phyloP scores from a whole-genome alignment of 2,797 vertebrate species.

The Sebastes flavidus region DNA sequence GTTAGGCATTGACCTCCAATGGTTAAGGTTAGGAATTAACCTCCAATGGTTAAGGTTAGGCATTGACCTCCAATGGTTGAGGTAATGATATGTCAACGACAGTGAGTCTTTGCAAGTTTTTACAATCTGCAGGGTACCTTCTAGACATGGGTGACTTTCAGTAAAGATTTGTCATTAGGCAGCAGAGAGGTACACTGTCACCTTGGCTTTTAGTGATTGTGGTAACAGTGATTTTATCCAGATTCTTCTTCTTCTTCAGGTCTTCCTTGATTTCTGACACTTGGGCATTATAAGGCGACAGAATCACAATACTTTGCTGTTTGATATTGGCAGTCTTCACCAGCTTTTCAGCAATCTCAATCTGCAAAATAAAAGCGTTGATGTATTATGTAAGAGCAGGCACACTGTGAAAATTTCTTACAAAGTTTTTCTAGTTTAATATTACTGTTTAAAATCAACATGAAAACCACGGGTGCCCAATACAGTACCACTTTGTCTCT shows the following conservation, averaged over 20 bases:
- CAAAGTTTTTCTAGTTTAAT: neutral
- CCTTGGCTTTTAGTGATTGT: constrained; percentile 95
- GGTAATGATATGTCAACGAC: too few relatives aligned
- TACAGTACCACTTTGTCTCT: constrained; percentile 78
- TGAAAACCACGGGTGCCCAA: neutral
- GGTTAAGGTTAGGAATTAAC: too few relatives aligned
- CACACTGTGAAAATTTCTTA: too few relatives aligned
- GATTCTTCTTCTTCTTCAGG: constrained; percentile 34
- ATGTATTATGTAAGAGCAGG: too few relatives aligned
- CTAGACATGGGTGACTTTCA: neutral
- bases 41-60: too few relatives aligned
- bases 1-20: too few relatives aligned
- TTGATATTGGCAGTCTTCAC: constrained; percentile 67
- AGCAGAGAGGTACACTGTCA: constrained; percentile 40
- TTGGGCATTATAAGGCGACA: constrained; percentile 92
- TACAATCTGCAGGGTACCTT: too few relatives aligned
- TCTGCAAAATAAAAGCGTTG: constrained; percentile 66
- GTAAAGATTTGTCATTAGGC: neutral
- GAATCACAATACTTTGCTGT: constrained; percentile 81
- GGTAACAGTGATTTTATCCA: constrained; percentile 77
- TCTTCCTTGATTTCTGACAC: constrained; percentile 85
- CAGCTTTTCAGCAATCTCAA: constrained; percentile 80
- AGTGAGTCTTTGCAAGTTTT: too few relatives aligned
- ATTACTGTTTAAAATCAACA: neutral
- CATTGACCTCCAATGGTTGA: too few relatives aligned